A percentile compares a stretch with the other conserved stretches of the same genome.
Evolutionary conservation across 2,797 vertebrate genomes (phyloP).

Genomic region (Mus minutoides): DNA sequence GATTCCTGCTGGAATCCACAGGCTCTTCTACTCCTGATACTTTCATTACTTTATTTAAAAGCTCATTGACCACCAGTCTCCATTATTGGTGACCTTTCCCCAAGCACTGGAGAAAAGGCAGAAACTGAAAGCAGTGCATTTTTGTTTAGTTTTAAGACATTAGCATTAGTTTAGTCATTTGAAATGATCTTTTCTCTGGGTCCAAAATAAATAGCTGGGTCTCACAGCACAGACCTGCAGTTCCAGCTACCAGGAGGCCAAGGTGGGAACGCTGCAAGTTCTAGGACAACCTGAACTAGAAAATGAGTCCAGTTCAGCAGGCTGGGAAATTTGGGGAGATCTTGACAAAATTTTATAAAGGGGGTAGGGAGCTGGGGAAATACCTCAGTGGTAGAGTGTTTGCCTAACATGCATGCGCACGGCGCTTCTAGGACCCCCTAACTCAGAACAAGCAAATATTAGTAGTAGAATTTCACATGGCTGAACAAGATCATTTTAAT

Average conservation of each 20-base stretch:
- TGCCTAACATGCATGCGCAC: not conserved
- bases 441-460: not conserved
- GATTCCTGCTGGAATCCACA: not conserved
- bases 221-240: not conserved
- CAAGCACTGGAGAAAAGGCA: not conserved
- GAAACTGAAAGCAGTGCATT: not conserved
- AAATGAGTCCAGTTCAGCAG: not conserved
- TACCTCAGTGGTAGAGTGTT: not conserved
- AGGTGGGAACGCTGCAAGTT: not conserved
- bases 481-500: not conserved
- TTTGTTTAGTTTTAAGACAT: not conserved
- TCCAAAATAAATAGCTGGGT: not conserved
- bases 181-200: not conserved
- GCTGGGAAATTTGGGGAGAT: not conserved
- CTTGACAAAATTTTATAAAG: not conserved
- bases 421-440: not conserved
- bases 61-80: not conserved
- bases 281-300: not conserved
- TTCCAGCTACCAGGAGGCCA: not conserved
- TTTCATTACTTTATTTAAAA: not conserved
- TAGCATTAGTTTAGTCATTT: not conserved
- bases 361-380: not conserved
- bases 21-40: not conserved
- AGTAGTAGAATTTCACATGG: not conserved
- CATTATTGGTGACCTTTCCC: rapidly evolving